Percentiles rank a stretch among this genome's conserved stretches.
Conservation (phyloP, 2,113 vertebrate genomes). For the Bos indicus region DNA sequence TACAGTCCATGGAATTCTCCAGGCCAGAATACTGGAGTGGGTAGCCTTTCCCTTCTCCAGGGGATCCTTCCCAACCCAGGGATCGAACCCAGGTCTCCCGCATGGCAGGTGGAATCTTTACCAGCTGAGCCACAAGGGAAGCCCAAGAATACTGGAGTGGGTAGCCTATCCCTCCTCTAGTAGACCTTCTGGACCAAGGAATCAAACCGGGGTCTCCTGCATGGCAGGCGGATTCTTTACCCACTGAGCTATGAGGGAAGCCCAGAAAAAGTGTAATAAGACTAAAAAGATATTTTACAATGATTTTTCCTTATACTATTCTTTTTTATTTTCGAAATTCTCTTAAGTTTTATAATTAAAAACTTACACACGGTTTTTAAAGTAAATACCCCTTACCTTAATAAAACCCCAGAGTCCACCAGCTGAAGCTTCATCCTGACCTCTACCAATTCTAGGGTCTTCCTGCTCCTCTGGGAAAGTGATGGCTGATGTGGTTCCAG, state of each 20-base stretch:
- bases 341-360: background rate
- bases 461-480: conserved; percentile 95
- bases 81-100: rapidly evolving
- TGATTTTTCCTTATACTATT: background rate
- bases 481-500: conserved; percentile 86
- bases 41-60: background rate
- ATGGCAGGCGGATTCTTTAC: background rate
- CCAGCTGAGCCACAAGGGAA: background rate
- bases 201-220: background rate
- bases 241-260: background rate
- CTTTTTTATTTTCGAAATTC: conserved; percentile 17
- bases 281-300: background rate
- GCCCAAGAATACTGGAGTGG: background rate
- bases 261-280: background rate
- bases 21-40: background rate
- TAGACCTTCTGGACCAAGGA: rapidly evolving
- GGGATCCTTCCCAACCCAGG: background rate
- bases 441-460: conserved; percentile 81
- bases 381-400: conserved; percentile 81
- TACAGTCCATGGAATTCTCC: background rate
- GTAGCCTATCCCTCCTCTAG: background rate
- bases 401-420: conserved; percentile 96
- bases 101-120: background rate
- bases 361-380: background rate
- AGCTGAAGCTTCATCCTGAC: conserved; percentile 65